phyloP scores from a whole-genome alignment of 1,140 invertebrate species.

The Drosophila tristis region DNA sequence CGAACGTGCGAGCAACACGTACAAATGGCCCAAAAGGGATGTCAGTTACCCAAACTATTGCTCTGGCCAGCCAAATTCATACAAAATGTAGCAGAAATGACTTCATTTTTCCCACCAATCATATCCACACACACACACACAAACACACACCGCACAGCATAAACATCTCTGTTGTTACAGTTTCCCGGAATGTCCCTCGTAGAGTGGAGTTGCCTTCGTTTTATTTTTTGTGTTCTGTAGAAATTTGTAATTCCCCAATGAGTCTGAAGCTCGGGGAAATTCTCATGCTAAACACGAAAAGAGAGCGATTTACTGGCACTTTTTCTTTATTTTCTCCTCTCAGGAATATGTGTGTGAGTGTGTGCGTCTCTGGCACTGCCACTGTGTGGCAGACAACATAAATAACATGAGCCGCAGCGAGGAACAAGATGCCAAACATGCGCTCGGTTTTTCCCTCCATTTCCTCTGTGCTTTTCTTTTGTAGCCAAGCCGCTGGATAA shows the following conservation, averaged over 20 bases:
- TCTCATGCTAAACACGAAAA: slow-evolving; percentile 78
- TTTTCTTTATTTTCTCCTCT: slow-evolving; percentile 46
- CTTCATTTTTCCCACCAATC: background rate
- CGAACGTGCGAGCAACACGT: slow-evolving; percentile 78
- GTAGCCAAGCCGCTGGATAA: slow-evolving; percentile 52
- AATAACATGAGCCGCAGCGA: slow-evolving; percentile 60
- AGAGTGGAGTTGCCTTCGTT: slow-evolving; percentile 11
- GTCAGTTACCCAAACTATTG: slow-evolving; percentile 50
- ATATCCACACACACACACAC: slow-evolving; percentile 3
- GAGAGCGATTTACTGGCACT: slow-evolving; percentile 70
- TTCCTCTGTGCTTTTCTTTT: slow-evolving; percentile 4
- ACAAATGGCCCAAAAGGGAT: slow-evolving; percentile 77
- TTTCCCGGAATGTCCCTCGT: slow-evolving; percentile 37
- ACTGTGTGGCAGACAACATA: slow-evolving; percentile 66
- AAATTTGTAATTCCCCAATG: slow-evolving; percentile 70
- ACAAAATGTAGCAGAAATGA: slow-evolving; percentile 6
- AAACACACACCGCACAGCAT: too few relatives aligned
- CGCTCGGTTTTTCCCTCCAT: slow-evolving; percentile 23
- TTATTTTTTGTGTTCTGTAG: slow-evolving; percentile 29
- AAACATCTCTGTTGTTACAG: background rate
- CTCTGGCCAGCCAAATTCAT: slow-evolving; percentile 5
- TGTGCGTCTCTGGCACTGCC: background rate
- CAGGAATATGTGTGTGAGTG: slow-evolving; percentile 6
- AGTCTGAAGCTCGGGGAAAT: slow-evolving; percentile 30
- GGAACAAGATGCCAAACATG: slow-evolving; percentile 40